Conservation (phyloP, 2,113 vertebrate species). For the Dasyurus viverrinus region DNA sequence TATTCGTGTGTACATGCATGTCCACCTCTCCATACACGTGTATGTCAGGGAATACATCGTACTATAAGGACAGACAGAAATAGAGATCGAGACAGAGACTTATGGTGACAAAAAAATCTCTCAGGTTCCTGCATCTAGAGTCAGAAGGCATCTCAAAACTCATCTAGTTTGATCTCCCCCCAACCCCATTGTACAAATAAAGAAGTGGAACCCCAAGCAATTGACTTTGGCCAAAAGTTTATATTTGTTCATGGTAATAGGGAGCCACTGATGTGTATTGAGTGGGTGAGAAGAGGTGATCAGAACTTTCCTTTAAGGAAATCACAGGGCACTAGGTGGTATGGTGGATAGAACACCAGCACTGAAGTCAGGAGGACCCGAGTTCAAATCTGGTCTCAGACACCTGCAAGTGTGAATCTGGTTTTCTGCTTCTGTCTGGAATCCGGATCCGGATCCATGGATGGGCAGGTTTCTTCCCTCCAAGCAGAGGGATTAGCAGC, state of each 20-base stretch:
- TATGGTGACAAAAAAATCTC: not conserved
- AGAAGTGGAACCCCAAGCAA: not conserved
- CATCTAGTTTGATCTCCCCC: not conserved
- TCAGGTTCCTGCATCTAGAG: not conserved
- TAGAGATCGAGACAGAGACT: not conserved
- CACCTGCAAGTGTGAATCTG: not conserved
- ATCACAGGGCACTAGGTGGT: not conserved
- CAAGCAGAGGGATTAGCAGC: not conserved
- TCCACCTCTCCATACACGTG: too few relatives aligned
- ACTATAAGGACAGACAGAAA: too few relatives aligned
- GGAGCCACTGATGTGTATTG: not conserved
- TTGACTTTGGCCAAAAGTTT: not conserved
- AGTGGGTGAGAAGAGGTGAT: not conserved
- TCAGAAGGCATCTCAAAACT: not conserved
- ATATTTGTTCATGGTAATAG: not conserved
- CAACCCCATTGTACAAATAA: not conserved
- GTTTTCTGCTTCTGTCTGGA: not conserved
- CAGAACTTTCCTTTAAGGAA: not conserved
- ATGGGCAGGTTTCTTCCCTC: not conserved
- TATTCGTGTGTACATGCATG: too few relatives aligned
- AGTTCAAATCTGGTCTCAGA: not conserved
- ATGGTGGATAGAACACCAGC: too few relatives aligned
- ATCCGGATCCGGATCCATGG: too few relatives aligned
- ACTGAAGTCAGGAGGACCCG: too few relatives aligned
- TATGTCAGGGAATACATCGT: too few relatives aligned